Evolutionary conservation across 1,140 invertebrate genomes (phyloP).

Genomic region (Eufriesea mexicana): DNA sequence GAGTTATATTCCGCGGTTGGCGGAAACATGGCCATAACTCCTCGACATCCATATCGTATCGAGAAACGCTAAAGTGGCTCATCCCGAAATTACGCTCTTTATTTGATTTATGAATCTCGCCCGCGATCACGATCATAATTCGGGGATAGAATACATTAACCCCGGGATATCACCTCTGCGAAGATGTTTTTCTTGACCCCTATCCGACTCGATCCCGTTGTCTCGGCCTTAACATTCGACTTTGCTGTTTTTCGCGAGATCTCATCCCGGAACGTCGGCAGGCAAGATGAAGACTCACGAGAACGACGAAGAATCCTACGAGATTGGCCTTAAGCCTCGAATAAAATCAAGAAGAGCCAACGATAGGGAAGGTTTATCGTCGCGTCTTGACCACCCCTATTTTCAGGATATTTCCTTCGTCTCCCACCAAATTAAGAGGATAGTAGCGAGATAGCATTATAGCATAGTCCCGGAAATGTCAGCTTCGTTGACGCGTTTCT

Average conservation of each 20-base stretch:
- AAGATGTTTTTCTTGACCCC: background rate
- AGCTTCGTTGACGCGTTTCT: background rate
- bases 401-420: background rate
- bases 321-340: conserved; percentile 54
- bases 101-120: conserved; percentile 27
- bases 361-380: conserved; percentile 19
- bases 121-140: conserved; percentile 1
- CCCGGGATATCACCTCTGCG: too few species aligned
- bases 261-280: background rate
- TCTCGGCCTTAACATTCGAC: background rate
- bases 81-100: background rate
- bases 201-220: background rate
- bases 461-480: background rate
- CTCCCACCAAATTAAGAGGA: conserved; percentile 16
- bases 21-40: conserved; percentile 16
- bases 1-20: background rate
- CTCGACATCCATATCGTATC: background rate
- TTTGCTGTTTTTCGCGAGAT: background rate
- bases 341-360: conserved; percentile 39
- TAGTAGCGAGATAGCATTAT: background rate
- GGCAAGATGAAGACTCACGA: conserved; percentile 38
- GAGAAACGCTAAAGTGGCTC: conserved; percentile 4
- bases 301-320: conserved; percentile 2
- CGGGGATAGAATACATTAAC: background rate
- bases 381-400: background rate